Evolutionary conservation across 1,140 invertebrate genomes (phyloP), one percentile per base, ranked within the genome.

Genomic region (Helicorthomorpha holstii): DNA sequence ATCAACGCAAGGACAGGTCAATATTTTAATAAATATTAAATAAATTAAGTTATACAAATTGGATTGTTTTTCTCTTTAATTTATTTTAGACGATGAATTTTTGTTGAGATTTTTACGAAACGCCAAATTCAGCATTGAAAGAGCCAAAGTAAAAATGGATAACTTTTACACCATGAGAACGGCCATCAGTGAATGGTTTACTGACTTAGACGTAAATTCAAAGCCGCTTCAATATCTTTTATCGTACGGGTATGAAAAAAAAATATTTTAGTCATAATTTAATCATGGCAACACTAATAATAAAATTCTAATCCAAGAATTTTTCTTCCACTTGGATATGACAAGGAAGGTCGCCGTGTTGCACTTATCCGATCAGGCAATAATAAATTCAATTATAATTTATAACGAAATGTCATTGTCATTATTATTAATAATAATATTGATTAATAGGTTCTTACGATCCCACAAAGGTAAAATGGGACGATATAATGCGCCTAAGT

Each of bases 1-100:
- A 68, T 84, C 46, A 81, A 81, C 21, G 67, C 75, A 50, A 77
- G 76, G 41, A 76, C 79, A 70, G 81, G 81, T 83, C 19, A 41
- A 41, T 41, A 41, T 12, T 12, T 19, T 12, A 41, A 12, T 12
- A 41, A 12, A 41, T 41, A 41, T 12, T 41, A 41, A 12, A 19
- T 19, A 41, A 41, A 41, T 12, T 19, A 41, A 12, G 19, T 12
- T 12, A 12, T 41, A 41, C 19, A 41, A 41, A 41, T 12, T 41
- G 38, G 38, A 41, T 12, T 41, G 38, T 12, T 12, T 12, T n/a
- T n/a, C 38, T 12, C 12, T 41, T 12, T 41, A 41, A 12, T 12
- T 41, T 41, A 12, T 41, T 19, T 12, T 19, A 41, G 38, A 41
- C 19, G 38, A 41, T 41, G 19, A 12, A 12, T 46, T 46, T 46